A percentile compares a stretch with the other conserved stretches of the same genome.
Conservation (phyloP, 1,140 invertebrate species). For the Metopolophium dirhodum region DNA sequence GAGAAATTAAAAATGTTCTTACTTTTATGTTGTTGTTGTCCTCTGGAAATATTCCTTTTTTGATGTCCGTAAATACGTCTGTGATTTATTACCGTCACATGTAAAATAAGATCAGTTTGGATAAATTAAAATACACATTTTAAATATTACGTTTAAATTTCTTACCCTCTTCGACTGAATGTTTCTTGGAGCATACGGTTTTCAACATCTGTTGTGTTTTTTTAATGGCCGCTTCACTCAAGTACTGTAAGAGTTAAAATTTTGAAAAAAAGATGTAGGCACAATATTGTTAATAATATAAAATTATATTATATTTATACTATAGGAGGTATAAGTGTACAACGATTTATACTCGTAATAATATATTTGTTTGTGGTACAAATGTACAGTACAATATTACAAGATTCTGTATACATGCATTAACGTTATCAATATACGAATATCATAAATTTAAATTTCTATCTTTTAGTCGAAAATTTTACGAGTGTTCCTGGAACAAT, state of each 20-base stretch:
- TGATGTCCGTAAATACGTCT: neutral
- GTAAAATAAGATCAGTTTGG: neutral
- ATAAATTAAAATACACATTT: neutral
- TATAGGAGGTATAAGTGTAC: neutral
- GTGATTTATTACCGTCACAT: neutral
- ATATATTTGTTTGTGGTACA: neutral
- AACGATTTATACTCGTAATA: neutral
- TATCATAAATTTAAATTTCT: neutral
- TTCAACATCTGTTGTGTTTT: conserved; percentile 45
- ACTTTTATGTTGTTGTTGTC: conserved; percentile 32
- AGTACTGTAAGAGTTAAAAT: neutral
- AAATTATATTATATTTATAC: neutral
- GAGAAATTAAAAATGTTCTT: neutral
- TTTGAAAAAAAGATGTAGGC: neutral
- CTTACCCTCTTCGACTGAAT: neutral
- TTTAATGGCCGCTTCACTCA: conserved; percentile 18
- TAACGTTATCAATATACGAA: neutral
- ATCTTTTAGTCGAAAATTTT: neutral
- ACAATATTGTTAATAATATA: neutral
- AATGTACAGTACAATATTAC: neutral
- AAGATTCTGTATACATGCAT: neutral
- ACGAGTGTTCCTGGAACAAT: neutral
- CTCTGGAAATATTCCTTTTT: neutral
- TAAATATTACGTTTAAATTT: neutral
- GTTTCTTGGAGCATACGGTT: conserved; percentile 25